phyloP scores from a whole-genome alignment of 2,888 invertebrate species.

The Dendrolimus houi region DNA sequence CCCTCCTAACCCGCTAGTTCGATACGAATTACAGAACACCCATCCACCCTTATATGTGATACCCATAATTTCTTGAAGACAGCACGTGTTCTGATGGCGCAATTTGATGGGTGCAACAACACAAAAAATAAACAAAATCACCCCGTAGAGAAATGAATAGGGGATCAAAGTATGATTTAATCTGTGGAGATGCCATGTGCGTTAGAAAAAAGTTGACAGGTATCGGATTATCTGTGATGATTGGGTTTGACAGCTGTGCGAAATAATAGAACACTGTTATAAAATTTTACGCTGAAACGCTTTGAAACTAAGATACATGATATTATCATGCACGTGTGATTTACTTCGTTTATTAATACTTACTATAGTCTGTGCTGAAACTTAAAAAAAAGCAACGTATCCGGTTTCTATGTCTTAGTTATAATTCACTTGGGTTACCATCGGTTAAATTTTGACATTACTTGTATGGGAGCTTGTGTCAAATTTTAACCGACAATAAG shows the following conservation, averaged over 20 bases:
- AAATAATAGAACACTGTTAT: background rate
- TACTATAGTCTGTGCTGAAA: too few species aligned
- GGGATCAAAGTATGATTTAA: conserved; percentile 22
- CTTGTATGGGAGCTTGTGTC: too few species aligned
- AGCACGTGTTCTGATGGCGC: conserved; percentile 63
- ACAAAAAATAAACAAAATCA: conserved; percentile 43
- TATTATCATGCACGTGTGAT: too few species aligned
- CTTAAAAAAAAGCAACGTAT: too few species aligned
- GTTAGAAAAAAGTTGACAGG: background rate
- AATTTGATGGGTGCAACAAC: conserved; percentile 28
- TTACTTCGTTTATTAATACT: too few species aligned
- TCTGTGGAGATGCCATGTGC: background rate
- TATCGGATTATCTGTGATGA: background rate
- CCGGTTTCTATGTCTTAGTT: too few species aligned
- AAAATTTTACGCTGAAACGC: too few species aligned
- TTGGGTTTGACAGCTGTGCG: background rate
- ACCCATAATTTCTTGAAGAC: conserved; percentile 50
- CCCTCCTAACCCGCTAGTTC: background rate
- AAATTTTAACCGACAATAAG: too few species aligned
- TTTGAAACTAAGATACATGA: too few species aligned
- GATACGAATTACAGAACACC: conserved; percentile 32
- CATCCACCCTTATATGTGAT: conserved; percentile 20
- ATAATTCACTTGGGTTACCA: too few species aligned
- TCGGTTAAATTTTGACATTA: too few species aligned
- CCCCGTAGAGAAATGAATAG: conserved; percentile 12